Evolutionary conservation across 2,113 vertebrate species (phyloP), one percentile per base, ranked within the genome.

Genomic region (Cebidichthys violaceus): DNA sequence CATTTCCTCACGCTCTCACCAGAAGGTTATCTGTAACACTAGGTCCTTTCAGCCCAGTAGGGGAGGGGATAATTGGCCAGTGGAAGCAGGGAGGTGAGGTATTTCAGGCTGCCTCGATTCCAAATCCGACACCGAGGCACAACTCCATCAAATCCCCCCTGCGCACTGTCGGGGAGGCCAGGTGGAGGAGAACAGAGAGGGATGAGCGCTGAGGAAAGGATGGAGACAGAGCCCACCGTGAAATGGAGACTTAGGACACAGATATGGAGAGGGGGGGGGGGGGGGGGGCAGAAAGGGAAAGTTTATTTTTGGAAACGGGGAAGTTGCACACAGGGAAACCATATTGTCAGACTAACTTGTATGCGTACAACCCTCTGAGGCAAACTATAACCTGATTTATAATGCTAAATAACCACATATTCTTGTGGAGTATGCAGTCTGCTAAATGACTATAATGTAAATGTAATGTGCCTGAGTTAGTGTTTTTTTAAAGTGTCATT

Each of bases 31-130:
- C 90, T 86, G 24, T 81, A 79, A 84, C 75, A 81, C 67, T 13
- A 9, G 60, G 79, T 72, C 61, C 83, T 74, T 71, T 85, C 57
- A 64, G 80, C 75, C 27, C 83, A 82, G 89, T 18, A 64, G 73
- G 84, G 75, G 60, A 31, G 77, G 60, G 59, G 77, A 81, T 90
- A 92, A 91, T 90, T 93, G 90, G 87, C 57, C 81, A 20, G 61
- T 70, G 59, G 83, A 79, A 86, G 86, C 73, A 83, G 75, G 52
- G 73, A 88, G 85, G 84, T 70, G 86, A 90, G 81, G 86, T 85
- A 86, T 91, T 90, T 92, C 69, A 75, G 86, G 88, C 84, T 62
- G 66, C 73, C 60, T 84, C 77, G 67, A 37, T 82, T 81, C 79
- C 77, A 85, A 77, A 89, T 86, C 79, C 11, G 57, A 88, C 79